Conservation (phyloP, 2,113 vertebrate genomes). For the Polyodon spathula region DNA sequence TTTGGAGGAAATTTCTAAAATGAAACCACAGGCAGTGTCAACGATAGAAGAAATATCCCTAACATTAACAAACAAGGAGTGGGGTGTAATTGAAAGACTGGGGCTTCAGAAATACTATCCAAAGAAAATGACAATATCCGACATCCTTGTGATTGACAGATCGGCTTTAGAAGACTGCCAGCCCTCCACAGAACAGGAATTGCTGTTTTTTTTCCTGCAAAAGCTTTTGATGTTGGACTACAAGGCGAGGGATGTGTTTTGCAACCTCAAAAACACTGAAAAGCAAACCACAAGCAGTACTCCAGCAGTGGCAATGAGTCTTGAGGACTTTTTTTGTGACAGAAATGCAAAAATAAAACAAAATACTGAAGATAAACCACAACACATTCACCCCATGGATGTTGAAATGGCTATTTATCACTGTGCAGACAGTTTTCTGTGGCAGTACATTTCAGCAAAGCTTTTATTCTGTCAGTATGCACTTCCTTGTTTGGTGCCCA, state of each 20-base stretch:
- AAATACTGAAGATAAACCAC: background rate
- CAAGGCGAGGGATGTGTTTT: conserved; percentile 38
- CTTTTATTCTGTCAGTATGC: conserved; percentile 61
- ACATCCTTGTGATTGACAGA: conserved; percentile 42
- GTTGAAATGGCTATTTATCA: conserved; percentile 61
- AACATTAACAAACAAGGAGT: too few relatives aligned
- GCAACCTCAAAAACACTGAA: background rate
- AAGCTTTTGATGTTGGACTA: conserved; percentile 42
- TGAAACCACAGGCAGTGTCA: too few relatives aligned
- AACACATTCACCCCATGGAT: conserved; percentile 50
- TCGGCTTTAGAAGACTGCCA: conserved; percentile 24
- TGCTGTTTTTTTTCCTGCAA: conserved; percentile 43
- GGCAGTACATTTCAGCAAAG: conserved; percentile 50
- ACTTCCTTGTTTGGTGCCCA: conserved; percentile 54
- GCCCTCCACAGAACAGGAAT: conserved; percentile 35
- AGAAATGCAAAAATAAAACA: fast-evolving
- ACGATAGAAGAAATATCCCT: too few relatives aligned
- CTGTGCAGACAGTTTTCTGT: conserved; percentile 53
- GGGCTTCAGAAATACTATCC: conserved; percentile 31
- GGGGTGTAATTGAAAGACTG: conserved; percentile 26
- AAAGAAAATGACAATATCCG: conserved; percentile 27
- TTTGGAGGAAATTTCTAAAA: too few relatives aligned
- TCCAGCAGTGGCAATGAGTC: conserved; percentile 5
- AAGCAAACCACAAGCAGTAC: background rate
- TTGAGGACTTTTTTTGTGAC: conserved; percentile 23